phyloP scores from a whole-genome alignment of 1,140 invertebrate genomes.

The Potamilus streckersoni region DNA sequence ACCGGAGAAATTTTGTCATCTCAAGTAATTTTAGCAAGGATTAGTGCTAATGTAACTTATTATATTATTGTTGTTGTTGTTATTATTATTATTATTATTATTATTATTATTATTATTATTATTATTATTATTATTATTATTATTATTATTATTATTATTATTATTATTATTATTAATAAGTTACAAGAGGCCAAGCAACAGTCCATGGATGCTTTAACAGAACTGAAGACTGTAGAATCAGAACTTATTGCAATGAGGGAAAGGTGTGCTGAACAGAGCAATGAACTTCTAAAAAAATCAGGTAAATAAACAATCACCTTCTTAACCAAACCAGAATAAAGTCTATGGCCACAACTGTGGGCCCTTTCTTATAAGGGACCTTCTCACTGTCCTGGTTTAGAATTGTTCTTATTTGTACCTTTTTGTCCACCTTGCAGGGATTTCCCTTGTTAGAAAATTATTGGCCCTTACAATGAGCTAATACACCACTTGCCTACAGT shows the following conservation, averaged over 20 bases:
- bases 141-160: background rate
- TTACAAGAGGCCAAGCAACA: slow-evolving; percentile 48
- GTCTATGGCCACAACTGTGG: no score
- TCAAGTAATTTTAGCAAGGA: no score
- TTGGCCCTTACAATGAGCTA: no score
- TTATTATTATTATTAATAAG: slow-evolving; percentile 34
- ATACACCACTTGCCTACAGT: no score
- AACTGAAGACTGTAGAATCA: slow-evolving; percentile 49
- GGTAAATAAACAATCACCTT: slow-evolving; percentile 36
- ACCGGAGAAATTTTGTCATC: no score
- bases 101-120: no score
- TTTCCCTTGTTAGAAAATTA: no score
- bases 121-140: slow-evolving; percentile 6
- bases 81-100: slow-evolving; percentile 5
- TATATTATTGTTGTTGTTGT: background rate
- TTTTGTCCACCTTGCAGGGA: no score
- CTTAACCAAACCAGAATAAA: no score
- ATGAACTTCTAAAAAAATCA: slow-evolving; percentile 59
- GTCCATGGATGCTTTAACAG: slow-evolving; percentile 32
- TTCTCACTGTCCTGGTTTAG: no score
- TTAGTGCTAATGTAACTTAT: background rate
- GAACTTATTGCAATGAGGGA: slow-evolving; percentile 53
- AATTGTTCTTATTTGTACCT: no score
- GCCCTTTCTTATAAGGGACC: no score
- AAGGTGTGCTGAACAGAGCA: slow-evolving; percentile 51